phyloP scores from a whole-genome alignment of 1,140 invertebrate species.

The Heliothis subflexa region DNA sequence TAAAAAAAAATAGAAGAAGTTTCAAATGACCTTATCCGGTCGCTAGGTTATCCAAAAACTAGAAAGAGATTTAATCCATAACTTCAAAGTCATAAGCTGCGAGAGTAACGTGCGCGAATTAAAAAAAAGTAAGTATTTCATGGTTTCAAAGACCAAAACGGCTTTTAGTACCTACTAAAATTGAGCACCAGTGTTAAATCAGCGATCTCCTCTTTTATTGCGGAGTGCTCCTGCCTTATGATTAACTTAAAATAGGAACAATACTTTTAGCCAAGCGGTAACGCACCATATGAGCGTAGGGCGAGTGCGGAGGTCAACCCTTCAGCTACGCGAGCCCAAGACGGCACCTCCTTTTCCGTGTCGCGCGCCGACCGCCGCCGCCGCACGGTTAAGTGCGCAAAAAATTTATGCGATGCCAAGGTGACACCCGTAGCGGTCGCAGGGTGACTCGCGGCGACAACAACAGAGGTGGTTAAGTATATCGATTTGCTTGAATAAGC shows the following conservation, averaged over 20 bases:
- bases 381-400: slow-evolving; percentile 69
- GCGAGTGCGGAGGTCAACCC: slow-evolving; percentile 69
- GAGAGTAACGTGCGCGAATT: too few species aligned
- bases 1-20: too few species aligned
- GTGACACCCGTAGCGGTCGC: slow-evolving; percentile 47
- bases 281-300: slow-evolving; percentile 50
- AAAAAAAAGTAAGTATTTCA: too few species aligned
- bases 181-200: too few species aligned
- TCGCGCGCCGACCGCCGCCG: slow-evolving; percentile 52
- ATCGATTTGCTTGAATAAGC: neutral
- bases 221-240: too few species aligned
- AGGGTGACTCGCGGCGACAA: neutral
- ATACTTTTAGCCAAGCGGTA: slow-evolving; percentile 43
- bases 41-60: too few species aligned
- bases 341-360: slow-evolving; percentile 80
- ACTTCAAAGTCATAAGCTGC: too few species aligned
- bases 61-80: too few species aligned
- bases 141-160: too few species aligned
- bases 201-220: too few species aligned
- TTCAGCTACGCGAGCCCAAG: slow-evolving; percentile 66
- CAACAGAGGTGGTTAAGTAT: neutral
- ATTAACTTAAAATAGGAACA: neutral
- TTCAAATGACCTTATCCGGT: too few species aligned
- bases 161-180: too few species aligned
- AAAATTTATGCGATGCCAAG: slow-evolving; percentile 71